A percentile compares a stretch with the other conserved stretches of the same genome.
phyloP scores from a whole-genome alignment of 2,888 invertebrate genomes.

The Erpobdella octoculata region DNA sequence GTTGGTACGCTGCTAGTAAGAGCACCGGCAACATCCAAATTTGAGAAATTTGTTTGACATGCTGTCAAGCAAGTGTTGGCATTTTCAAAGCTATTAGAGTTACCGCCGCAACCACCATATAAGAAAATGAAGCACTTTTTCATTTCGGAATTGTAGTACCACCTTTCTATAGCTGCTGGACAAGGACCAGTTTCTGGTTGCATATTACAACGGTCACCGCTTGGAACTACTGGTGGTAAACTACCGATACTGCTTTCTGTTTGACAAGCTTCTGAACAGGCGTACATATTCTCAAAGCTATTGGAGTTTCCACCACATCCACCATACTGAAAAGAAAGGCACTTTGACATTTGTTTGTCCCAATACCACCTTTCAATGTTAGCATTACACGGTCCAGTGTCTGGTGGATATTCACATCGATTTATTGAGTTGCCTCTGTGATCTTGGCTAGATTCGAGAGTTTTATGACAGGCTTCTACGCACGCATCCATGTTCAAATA shows the following conservation, averaged over 20 bases:
- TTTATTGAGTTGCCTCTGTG: not conserved
- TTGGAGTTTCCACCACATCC: slow-evolving; percentile 80
- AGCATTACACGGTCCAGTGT: slow-evolving; percentile 27
- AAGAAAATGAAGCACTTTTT: slow-evolving; percentile 64
- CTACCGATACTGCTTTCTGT: slow-evolving; percentile 54
- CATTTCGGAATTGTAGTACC: slow-evolving; percentile 62
- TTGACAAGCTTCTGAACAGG: slow-evolving; percentile 36
- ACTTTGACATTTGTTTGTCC: slow-evolving; percentile 55
- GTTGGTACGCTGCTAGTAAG: too few relatives aligned
- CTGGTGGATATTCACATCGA: slow-evolving; percentile 16
- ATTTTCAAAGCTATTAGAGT: slow-evolving; percentile 67
- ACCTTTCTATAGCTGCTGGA: slow-evolving; percentile 60
- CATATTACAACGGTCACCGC: slow-evolving; percentile 56
- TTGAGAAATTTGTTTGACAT: slow-evolving; percentile 6
- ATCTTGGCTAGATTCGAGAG: too few relatives aligned
- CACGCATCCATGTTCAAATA: slow-evolving; percentile 55
- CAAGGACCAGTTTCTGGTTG: slow-evolving; percentile 66
- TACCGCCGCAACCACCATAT: slow-evolving; percentile 77
- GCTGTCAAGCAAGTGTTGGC: slow-evolving; percentile 38
- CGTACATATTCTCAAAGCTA: slow-evolving; percentile 58
- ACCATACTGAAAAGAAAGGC: slow-evolving; percentile 62
- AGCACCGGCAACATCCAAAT: too few relatives aligned
- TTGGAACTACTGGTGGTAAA: not conserved
- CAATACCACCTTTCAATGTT: slow-evolving; percentile 64
- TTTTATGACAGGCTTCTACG: slow-evolving; percentile 18